phyloP scores from a whole-genome alignment of 1,140 invertebrate species.

The Subanguina moxae region DNA sequence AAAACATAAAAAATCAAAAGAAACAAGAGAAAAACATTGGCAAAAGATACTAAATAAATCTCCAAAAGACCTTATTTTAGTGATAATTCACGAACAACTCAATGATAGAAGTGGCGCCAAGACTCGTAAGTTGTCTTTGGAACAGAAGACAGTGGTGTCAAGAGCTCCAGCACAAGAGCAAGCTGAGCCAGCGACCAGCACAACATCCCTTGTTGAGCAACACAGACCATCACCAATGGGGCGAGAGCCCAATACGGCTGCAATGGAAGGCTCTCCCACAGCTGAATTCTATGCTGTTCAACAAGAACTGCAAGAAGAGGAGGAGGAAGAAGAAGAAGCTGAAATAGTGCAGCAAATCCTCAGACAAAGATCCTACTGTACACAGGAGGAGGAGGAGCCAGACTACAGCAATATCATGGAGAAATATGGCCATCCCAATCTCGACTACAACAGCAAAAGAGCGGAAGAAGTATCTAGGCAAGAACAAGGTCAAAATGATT shows the following conservation, averaged over 20 bases:
- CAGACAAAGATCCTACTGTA: neutral
- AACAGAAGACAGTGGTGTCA: conserved; percentile 12
- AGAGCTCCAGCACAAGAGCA: neutral
- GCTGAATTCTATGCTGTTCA: neutral
- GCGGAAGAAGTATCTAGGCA: too few species aligned
- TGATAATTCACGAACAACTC: conserved; percentile 7
- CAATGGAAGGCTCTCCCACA: neutral
- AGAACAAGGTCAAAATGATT: too few species aligned
- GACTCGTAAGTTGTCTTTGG: conserved; percentile 9
- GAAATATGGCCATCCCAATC: neutral
- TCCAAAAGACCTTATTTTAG: neutral
- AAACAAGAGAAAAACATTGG: too few species aligned
- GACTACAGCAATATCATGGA: conserved; percentile 1
- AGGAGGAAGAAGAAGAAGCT: neutral
- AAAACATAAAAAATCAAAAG: too few species aligned
- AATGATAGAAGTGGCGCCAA: neutral
- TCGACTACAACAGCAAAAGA: neutral
- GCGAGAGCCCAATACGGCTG: conserved; percentile 1
- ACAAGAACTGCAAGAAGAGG: neutral
- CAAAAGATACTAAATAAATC: neutral
- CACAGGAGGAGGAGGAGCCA: neutral
- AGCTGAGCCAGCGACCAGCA: neutral
- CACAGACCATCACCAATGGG: too few species aligned
- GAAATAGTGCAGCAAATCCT: conserved; percentile 1
- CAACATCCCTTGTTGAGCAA: neutral